Evolutionary conservation across 2,113 vertebrate genomes (phyloP).

Genomic region (Epinephelus lanceolatus): DNA sequence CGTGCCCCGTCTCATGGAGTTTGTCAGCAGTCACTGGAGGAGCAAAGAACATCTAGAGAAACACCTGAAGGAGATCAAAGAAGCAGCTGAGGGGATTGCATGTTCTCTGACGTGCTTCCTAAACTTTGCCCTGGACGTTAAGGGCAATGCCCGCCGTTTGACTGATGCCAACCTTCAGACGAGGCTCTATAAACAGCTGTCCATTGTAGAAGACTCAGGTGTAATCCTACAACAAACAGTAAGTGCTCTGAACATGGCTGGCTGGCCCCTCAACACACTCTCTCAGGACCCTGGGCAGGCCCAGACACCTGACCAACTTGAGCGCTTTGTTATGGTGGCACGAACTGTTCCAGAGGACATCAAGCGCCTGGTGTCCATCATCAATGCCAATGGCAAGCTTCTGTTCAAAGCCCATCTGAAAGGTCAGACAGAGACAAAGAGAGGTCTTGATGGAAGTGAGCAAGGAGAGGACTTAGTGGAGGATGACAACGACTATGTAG

Average conservation of each 20-base stretch:
- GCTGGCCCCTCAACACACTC: slow-evolving; percentile 87
- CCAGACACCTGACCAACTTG: slow-evolving; percentile 89
- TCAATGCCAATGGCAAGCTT: slow-evolving; percentile 93
- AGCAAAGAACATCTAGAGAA: slow-evolving; percentile 86
- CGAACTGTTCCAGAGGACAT: slow-evolving; percentile 93
- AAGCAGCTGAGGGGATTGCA: slow-evolving; percentile 83
- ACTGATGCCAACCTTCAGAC: slow-evolving; percentile 87
- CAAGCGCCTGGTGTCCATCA: slow-evolving; percentile 92
- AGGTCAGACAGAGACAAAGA: slow-evolving; percentile 44
- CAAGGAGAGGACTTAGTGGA: slow-evolving; percentile 43
- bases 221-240: slow-evolving; percentile 88
- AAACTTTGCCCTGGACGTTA: slow-evolving; percentile 86
- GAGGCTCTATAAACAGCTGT: slow-evolving; percentile 90
- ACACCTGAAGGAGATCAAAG: slow-evolving; percentile 86
- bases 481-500: slow-evolving; percentile 86
- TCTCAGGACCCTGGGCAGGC: slow-evolving; percentile 83
- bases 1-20: slow-evolving; percentile 89
- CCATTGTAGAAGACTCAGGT: slow-evolving; percentile 87
- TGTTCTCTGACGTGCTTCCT: slow-evolving; percentile 87
- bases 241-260: slow-evolving; percentile 80
- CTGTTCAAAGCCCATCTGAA: slow-evolving; percentile 87
- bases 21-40: slow-evolving; percentile 94
- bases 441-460: slow-evolving; percentile 20
- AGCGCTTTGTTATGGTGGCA: slow-evolving; percentile 93
- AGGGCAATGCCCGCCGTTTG: slow-evolving; percentile 81